phyloP scores from a whole-genome alignment of 2,888 invertebrate genomes.

The Archaeoteleia sp. region DNA sequence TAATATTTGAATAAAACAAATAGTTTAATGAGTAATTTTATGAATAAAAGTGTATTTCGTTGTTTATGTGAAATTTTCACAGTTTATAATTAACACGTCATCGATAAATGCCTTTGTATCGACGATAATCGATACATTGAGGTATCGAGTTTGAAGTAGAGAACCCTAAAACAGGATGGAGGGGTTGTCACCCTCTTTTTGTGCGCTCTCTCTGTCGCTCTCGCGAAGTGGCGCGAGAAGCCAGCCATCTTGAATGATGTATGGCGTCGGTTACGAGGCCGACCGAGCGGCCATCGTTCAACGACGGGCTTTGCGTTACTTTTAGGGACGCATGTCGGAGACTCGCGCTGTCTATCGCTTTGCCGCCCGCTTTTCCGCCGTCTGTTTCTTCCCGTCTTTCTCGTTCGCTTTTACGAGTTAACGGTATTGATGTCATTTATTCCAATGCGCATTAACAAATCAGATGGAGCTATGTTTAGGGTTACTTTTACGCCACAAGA shows the following conservation, averaged over 20 bases:
- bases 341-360: conserved; percentile 59
- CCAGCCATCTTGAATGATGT: conserved; percentile 78
- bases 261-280: conserved; percentile 78
- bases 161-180: conserved; percentile 57
- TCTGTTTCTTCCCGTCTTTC: conserved; percentile 35
- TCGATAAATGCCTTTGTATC: conserved; percentile 23
- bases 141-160: conserved; percentile 49
- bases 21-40: no score
- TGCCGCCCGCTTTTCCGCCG: conserved; percentile 39
- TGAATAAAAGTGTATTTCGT: no score
- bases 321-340: conserved; percentile 61
- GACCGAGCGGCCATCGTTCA: conserved; percentile 79
- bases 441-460: no score
- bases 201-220: conserved; percentile 55
- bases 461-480: no score
- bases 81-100: conserved; percentile 27
- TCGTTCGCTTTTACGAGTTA: conserved; percentile 7
- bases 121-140: conserved; percentile 44
- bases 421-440: no score
- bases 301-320: conserved; percentile 62
- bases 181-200: conserved; percentile 71
- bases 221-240: conserved; percentile 65
- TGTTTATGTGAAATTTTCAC: no score
- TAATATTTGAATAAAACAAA: no score
- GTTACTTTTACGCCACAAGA: no score